Evolutionary conservation across 2,113 vertebrate species (phyloP), one percentile per base, ranked within the genome.

Genomic region (Callionymus lyra): DNA sequence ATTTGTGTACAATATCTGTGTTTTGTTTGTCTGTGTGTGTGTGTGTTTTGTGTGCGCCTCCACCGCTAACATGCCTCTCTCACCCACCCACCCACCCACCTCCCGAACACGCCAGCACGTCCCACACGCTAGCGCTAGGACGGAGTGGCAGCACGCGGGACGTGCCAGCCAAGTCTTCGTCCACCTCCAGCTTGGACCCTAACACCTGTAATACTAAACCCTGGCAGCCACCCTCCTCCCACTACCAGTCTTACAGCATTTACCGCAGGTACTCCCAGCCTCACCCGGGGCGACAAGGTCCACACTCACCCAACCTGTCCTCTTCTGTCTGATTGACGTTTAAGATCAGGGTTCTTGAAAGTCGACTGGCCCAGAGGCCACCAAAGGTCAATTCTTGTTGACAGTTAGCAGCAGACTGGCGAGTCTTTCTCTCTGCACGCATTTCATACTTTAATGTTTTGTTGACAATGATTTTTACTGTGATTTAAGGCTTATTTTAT

Each of bases 111-210:
- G 19, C 66, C 72, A 88, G 85, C 78, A 85, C 85, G 42, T 88
- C 86, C 74, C 85, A 88, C 60, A 84, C 84, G 69, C 83, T 88
- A 83, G 79, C 85, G 48, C 71, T 88, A 69, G 85, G 85, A 75
- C 84, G 86, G 66, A 86, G 84, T 58, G 80, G 84, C 84, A 87
- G 85, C 82, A 82, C 78, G 77, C 83, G 85, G 74, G 85, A 88
- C 80, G 83, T 88, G 76, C 86, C 86, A 13, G 70, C 84, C 78
- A 88, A 86, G 79, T 88, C 86, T 63, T 86, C 85, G 61, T 87
- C 86, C 56, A 82, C 84, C 74, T 87, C 85, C 84, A 87, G 80
- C 76, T 79, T 88, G 85, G 86, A 88, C 63, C 82, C 85, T 84
- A 87, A 84, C 82, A 74, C 81, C 83, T 80, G 74, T 83, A 82